These are phyloP conservation scores for Smithornis capensis DNA, from an alignment of 2,113 vertebrate genomes.

Conservation along the genomic window DNA sequence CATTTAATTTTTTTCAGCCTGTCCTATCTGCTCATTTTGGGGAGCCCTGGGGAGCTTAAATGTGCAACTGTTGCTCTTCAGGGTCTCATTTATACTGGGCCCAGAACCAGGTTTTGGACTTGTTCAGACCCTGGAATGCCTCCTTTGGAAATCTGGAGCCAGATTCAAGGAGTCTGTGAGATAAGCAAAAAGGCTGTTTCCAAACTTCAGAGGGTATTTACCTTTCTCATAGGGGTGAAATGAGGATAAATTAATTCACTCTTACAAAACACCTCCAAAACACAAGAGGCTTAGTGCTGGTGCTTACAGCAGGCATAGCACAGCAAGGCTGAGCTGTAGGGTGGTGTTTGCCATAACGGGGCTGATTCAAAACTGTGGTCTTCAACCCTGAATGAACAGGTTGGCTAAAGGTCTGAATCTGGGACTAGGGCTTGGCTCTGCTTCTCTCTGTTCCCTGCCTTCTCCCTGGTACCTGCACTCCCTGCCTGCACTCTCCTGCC, in stretches of 20 bases:
- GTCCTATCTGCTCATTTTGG: not conserved
- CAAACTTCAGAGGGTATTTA: slow-evolving; percentile 22
- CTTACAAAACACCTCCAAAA: not conserved
- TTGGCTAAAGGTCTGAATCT: not conserved
- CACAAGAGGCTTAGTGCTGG: not conserved
- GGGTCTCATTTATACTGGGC: not conserved
- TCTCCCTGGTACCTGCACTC: not conserved
- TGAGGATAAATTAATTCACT: not conserved
- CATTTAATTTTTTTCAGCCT: not conserved
- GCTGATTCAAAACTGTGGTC: not conserved
- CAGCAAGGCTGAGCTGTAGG: not conserved
- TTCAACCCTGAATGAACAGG: not conserved
- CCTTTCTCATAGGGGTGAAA: not conserved
- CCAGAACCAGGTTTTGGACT: not conserved
- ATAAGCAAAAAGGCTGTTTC: slow-evolving; percentile 36
- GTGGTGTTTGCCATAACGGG: not conserved
- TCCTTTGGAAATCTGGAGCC: slow-evolving; percentile 3
- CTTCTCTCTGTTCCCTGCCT: not conserved
- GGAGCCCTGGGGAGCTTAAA: not conserved
- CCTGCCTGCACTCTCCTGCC: not conserved
- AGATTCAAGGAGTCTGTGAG: not conserved
- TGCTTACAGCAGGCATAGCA: not conserved
- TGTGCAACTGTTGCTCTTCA: not conserved
- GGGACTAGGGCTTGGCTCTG: not conserved
- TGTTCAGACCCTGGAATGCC: not conserved